Percentiles rank a stretch among this genome's conserved stretches.
These are phyloP conservation scores for Sebastes fasciatus DNA, from an alignment of 2,113 vertebrate genomes.

Conservation along the genomic window DNA sequence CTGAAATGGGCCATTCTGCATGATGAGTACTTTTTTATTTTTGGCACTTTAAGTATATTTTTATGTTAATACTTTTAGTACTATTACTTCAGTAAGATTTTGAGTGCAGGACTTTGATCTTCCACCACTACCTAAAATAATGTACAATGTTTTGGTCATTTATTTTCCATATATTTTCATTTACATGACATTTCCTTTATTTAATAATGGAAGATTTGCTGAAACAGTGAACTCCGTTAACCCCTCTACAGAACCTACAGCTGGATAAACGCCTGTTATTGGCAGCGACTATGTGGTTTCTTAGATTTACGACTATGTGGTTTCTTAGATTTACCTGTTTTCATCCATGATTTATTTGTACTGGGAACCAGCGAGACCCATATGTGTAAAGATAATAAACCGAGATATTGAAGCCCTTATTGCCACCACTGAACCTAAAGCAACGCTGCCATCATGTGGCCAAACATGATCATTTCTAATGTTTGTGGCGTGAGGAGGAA, in stretches of 20 bases:
- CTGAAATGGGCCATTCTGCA: too few species aligned
- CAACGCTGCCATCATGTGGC: conserved; percentile 75
- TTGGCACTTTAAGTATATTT: too few species aligned
- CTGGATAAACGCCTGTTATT: background rate
- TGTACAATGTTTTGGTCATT: background rate
- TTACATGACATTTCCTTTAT: background rate
- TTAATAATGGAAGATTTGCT: background rate
- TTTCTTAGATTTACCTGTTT: conserved; percentile 13
- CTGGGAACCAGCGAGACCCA: background rate
- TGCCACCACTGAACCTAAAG: background rate
- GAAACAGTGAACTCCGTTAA: background rate
- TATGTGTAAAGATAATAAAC: conserved; percentile 11
- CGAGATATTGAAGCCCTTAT: background rate
- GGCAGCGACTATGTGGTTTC: conserved; percentile 8
- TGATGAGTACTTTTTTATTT: too few species aligned
- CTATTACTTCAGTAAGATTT: too few species aligned
- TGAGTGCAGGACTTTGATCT: too few species aligned
- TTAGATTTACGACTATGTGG: conserved; percentile 1
- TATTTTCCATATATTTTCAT: background rate
- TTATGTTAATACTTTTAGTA: too few species aligned
- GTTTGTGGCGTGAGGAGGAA: background rate
- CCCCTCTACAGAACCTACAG: background rate
- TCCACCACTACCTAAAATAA: background rate
- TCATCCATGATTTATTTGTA: conserved; percentile 20
- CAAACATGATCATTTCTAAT: background rate